These are phyloP conservation scores for Drosophila serrata DNA, from an alignment of 1,140 invertebrate species.

Conservation along the genomic window DNA sequence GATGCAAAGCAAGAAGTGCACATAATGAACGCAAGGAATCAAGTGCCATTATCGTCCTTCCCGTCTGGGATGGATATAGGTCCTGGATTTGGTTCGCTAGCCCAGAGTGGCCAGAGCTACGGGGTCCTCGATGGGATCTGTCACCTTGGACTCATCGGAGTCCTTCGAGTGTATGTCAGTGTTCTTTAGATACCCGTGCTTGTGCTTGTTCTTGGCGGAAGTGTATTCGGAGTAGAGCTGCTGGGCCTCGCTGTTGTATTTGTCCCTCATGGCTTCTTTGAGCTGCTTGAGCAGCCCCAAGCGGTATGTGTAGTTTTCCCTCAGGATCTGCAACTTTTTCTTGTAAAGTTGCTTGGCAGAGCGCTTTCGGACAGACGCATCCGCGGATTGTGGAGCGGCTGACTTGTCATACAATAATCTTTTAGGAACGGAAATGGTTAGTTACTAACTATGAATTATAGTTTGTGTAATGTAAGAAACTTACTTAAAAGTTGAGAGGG, in stretches of 20 bases:
- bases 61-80: neutral
- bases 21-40: conserved; percentile 36
- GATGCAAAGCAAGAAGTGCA: conserved; percentile 34
- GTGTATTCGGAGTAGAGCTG: conserved; percentile 30
- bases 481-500: neutral
- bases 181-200: neutral
- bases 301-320: conserved; percentile 21
- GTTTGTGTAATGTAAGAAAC: neutral
- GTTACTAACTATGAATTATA: no score
- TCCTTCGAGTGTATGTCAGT: neutral
- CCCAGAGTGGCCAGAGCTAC: neutral
- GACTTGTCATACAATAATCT: neutral
- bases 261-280: conserved; percentile 29
- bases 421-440: no score
- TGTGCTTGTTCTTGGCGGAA: neutral
- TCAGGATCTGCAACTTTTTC: conserved; percentile 6
- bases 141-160: neutral
- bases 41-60: neutral
- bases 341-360: conserved; percentile 28
- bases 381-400: neutral
- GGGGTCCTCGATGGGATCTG: neutral
- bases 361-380: neutral
- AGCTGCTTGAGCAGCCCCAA: conserved; percentile 28
- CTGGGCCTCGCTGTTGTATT: conserved; percentile 21
- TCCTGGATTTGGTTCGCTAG: neutral